These are phyloP conservation scores for Paracanthobrama guichenoti DNA, from an alignment of 2,113 vertebrate genomes.

Conservation along the genomic window DNA sequence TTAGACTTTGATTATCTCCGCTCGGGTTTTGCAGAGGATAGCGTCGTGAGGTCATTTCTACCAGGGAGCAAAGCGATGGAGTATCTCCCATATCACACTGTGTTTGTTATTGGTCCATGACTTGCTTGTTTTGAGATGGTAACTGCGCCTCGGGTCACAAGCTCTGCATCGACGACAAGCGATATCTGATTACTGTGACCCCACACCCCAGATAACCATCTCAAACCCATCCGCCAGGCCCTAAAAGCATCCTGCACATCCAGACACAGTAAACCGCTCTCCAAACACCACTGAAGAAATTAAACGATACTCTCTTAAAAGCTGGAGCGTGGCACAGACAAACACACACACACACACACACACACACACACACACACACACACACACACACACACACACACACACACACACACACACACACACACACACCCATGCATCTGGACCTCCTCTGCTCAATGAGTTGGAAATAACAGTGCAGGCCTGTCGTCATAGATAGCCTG, in stretches of 20 bases:
- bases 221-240: constrained; percentile 32
- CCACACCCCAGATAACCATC: constrained; percentile 52
- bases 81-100: constrained; percentile 36
- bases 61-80: constrained; percentile 19
- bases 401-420: constrained; percentile 39
- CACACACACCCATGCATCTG: constrained; percentile 58
- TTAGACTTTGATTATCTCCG: constrained; percentile 41
- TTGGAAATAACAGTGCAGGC: constrained; percentile 43
- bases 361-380: constrained; percentile 25
- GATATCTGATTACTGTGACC: constrained; percentile 55
- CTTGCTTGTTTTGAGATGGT: constrained; percentile 59
- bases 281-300: constrained; percentile 39
- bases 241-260: constrained; percentile 52
- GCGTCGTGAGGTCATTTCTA: constrained; percentile 51
- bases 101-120: constrained; percentile 58
- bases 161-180: constrained; percentile 48
- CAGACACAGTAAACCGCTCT: constrained; percentile 33
- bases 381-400: constrained; percentile 41
- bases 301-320: constrained; percentile 44
- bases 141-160: constrained; percentile 53
- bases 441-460: constrained; percentile 48
- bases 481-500: constrained; percentile 51
- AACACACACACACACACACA: constrained; percentile 28
- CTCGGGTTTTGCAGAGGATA: constrained; percentile 26
- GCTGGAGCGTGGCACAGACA: constrained; percentile 25